phyloP scores from a whole-genome alignment of 2,888 invertebrate species.

The Malacosoma neustria region DNA sequence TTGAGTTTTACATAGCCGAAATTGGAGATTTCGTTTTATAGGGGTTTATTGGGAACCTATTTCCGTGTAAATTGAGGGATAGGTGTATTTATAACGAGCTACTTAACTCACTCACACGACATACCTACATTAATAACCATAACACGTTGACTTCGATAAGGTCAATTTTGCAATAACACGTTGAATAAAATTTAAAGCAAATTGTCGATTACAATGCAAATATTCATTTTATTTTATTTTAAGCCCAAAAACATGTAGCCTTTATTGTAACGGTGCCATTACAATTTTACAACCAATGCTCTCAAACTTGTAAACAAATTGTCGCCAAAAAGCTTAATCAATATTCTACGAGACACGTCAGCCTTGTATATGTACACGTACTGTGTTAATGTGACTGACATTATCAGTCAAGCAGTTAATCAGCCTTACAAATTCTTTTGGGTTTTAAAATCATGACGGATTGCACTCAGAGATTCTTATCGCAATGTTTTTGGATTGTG shows the following conservation, averaged over 20 bases:
- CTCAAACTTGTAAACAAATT: not conserved
- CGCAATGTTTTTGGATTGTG: not conserved
- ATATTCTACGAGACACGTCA: not conserved
- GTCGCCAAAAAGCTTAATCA: not conserved
- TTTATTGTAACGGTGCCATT: not conserved
- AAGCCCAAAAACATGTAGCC: not conserved
- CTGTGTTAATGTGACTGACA: not conserved
- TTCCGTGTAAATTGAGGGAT: no score
- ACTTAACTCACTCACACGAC: no score
- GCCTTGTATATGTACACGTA: not conserved
- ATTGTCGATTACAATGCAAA: no score
- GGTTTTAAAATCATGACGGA: not conserved
- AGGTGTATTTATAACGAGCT: no score
- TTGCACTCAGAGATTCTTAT: not conserved
- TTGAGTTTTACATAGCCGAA: no score
- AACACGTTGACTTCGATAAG: no score
- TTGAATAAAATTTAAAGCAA: no score
- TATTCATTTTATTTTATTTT: not conserved
- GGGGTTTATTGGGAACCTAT: no score
- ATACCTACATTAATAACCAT: no score
- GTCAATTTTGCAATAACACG: no score
- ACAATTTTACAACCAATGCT: not conserved
- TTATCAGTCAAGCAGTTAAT: not conserved
- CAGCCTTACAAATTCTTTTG: slow-evolving; percentile 1
- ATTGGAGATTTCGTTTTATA: no score